Percentiles rank a stretch among this genome's conserved stretches.
Evolutionary conservation across 2,797 vertebrate species (phyloP).

Genomic region (Crocidura indochinensis): DNA sequence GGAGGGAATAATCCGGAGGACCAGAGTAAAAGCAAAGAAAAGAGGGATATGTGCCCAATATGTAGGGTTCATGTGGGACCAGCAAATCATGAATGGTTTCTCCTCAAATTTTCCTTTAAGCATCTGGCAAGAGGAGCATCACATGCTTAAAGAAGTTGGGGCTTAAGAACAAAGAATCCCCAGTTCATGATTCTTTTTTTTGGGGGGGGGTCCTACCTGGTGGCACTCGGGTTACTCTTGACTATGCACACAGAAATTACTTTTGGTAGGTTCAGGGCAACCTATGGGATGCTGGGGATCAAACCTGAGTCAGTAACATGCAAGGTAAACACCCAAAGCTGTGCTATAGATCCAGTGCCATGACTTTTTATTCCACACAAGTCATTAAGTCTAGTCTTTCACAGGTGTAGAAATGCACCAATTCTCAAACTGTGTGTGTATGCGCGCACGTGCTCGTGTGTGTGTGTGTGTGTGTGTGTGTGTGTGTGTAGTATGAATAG

Average conservation of each 20-base stretch:
- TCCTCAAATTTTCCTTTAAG: slow-evolving; percentile 35
- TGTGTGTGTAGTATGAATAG: neutral
- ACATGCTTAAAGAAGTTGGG: neutral
- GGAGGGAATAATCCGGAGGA: no score
- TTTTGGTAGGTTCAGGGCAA: no score
- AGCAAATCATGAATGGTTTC: slow-evolving; percentile 12
- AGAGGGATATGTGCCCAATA: no score
- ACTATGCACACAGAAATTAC: no score
- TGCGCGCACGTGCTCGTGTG: neutral
- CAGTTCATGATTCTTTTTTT: neutral
- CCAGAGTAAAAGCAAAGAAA: no score
- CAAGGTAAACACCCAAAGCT: no score
- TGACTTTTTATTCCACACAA: neutral
- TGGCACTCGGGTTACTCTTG: no score
- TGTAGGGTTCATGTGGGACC: neutral
- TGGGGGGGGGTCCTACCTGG: no score
- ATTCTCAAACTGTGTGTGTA: neutral
- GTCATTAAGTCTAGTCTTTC: neutral
- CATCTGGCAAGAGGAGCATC: neutral
- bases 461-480: no score
- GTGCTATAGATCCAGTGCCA: no score
- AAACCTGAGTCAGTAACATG: no score
- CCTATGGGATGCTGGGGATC: no score
- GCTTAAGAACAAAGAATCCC: neutral
- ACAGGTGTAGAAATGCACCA: neutral